Evolutionary conservation across 2,888 invertebrate species (phyloP), one percentile per base, ranked within the genome.

Genomic region (Gibbula magus): DNA sequence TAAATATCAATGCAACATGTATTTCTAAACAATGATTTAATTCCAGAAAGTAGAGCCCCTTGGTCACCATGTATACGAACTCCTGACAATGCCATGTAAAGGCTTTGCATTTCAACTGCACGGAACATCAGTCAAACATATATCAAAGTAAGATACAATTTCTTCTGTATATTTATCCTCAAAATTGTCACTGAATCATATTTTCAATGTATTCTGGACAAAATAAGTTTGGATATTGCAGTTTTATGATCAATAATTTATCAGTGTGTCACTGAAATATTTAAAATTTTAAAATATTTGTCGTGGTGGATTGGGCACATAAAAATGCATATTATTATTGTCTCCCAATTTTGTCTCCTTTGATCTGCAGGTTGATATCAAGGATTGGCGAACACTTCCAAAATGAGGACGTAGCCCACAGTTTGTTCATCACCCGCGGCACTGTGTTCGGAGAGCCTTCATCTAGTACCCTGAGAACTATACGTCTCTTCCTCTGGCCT

Each of bases 361-460:
- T 74, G 74, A 29, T 53, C 86, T 89, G 77, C 86, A 92, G 93
- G 56, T 92, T 94, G 81, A 92, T 94, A 29, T 94, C 92, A 87
- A 93, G 92, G 85, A 89, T 95, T 7, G 91, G 95, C 7, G 90
- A 94, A 66, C 94, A 94, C 91, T 93, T 96, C 1, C 94, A 95
- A 82, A 89, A 94, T 3, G 94, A 94, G 18, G 94, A 95, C 52
- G 94, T 96, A 82, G 95, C 97, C 0, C 96, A 97, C 88, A 97
- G 97, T 91, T 89, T 97, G 61, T 95, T 95, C 82, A 93, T 97
- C 61, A 95, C 95, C 13, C 93, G 94, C 88, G 95, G 95, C 0
- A 89, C 92, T 5, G 81, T 86, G n/a, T 90, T 91, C 78, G 88
- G 87, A 39, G 87, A 88, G 52, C 83, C 86, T 22, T 81, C 84